Evolutionary conservation across 2,797 vertebrate species (phyloP).

Genomic region (Myoxocephalus aenaeus): DNA sequence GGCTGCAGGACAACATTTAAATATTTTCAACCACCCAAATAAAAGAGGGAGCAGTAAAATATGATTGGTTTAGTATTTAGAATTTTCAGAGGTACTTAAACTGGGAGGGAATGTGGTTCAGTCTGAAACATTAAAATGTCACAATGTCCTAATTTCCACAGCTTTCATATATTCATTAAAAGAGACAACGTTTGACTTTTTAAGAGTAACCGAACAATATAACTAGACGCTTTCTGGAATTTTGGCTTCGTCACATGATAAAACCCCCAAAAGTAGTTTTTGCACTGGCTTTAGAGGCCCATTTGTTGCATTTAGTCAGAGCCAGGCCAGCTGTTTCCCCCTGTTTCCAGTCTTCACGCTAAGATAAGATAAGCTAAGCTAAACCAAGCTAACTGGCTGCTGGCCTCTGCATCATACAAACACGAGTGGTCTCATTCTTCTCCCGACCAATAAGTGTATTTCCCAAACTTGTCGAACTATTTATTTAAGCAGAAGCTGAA

Average conservation of each 20-base stretch:
- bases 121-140: slow-evolving; percentile 17
- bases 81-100: slow-evolving; percentile 6
- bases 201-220: not conserved
- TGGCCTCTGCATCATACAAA: not conserved
- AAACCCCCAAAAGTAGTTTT: not conserved
- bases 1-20: slow-evolving; percentile 16
- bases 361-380: not conserved
- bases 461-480: not conserved
- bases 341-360: not conserved
- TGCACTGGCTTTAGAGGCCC: not conserved
- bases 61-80: slow-evolving; percentile 15
- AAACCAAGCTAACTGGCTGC: not conserved
- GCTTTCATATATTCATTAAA: not conserved
- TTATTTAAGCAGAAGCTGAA: not conserved
- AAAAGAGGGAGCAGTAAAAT: slow-evolving; percentile 23
- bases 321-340: not conserved
- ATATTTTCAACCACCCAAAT: slow-evolving; percentile 26
- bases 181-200: not conserved
- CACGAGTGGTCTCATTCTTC: not conserved
- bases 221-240: not conserved
- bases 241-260: not conserved
- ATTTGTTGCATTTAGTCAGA: not conserved
- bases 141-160: slow-evolving; percentile 2
- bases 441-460: not conserved
- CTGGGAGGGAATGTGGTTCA: slow-evolving; percentile 17